Base-by-base conservation (phyloP, 2,888 invertebrate species). In the Allygus modestus region DNA sequence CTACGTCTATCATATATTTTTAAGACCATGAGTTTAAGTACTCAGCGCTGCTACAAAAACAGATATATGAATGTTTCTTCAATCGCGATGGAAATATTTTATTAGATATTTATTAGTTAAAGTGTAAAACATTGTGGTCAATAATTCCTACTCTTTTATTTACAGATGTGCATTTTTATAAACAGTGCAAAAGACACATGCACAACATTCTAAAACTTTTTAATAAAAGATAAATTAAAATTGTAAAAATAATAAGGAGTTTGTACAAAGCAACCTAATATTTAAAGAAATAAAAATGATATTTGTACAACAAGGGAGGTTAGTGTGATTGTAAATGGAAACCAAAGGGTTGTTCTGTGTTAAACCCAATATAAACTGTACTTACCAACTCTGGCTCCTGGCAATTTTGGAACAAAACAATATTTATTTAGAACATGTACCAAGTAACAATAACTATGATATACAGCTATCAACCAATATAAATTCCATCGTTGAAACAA, bases 301-400 rank as follows among this genome's bases (percentile, higher is more conserved):
- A 41, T 20, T 73, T 73, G 20, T 41, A 73, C 37, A 41, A 73
- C 31, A 73, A 28, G 26, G 37, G 37, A 41, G 43, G 43, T 73
- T 73, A 43, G 15, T 20, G 15, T 73, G 26, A 2, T n/a, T 20
- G 41, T 20, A n/a, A 73, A 1, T 2, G 9, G 65, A 58, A 23
- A 26, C 58, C 23, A 69, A 7, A 5, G 17, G 65, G 15, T 12
- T n/a, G n/a, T 15, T n/a, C 15, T 51, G 51, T 58, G 28, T 65
- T 31, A 2, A 65, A 65, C 65, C 65, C 26, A 65, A 65, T n/a
- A 11, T 11, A 31, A 65, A 58, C 61, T 85, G 84, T 88, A 91
- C 91, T 91, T 89, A 91, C 91, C 91, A 79, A 91, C 90, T 87
- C 91, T 90, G 88, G 91, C 91, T 90, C 90, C 91, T 88, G 90